Evolutionary conservation across 1,140 invertebrate species (phyloP).

Genomic region (Latrodectus geometricus): DNA sequence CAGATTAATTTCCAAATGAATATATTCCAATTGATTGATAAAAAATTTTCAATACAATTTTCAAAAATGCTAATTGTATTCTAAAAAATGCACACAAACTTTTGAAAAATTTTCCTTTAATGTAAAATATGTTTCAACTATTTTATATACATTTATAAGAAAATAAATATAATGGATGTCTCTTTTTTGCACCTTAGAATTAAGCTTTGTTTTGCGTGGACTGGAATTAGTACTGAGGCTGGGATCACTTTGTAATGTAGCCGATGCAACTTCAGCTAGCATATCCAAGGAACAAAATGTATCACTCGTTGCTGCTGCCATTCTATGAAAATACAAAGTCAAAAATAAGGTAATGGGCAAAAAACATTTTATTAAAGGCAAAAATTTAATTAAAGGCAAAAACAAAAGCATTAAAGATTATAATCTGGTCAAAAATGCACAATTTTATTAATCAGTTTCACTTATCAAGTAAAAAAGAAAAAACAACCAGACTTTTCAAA

Average conservation of each 20-base stretch:
- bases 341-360: neutral
- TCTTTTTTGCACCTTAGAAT: neutral
- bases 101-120: too few relatives aligned
- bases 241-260: slow-evolving; percentile 71
- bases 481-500: too few relatives aligned
- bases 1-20: too few relatives aligned
- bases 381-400: neutral
- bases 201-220: neutral
- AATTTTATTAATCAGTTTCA: neutral
- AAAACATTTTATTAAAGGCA: neutral
- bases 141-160: slow-evolving; percentile 2
- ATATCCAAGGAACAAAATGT: slow-evolving; percentile 67
- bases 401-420: neutral
- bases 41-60: too few relatives aligned
- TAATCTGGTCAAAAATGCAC: neutral
- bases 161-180: neutral
- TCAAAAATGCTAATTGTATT: too few relatives aligned
- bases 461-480: too few relatives aligned
- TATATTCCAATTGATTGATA: too few relatives aligned
- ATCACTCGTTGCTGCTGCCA: neutral
- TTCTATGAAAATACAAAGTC: neutral
- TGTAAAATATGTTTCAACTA: too few relatives aligned
- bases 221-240: slow-evolving; percentile 57
- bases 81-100: too few relatives aligned
- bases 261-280: slow-evolving; percentile 73